Evolutionary conservation across 2,797 vertebrate genomes (phyloP).

Genomic region (Erithacus rubecula): DNA sequence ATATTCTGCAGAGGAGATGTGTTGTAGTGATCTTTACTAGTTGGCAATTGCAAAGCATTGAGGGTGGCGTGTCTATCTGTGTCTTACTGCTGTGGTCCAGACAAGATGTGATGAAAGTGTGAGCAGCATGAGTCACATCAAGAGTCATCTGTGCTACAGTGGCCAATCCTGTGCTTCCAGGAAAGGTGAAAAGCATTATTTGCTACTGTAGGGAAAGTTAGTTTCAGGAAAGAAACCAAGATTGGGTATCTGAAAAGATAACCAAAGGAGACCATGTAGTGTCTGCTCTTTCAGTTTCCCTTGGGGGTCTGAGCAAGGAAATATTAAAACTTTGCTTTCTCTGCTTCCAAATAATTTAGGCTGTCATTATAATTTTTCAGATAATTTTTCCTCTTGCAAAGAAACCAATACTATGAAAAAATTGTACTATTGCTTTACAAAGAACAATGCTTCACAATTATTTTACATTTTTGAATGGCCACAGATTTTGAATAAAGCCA

Average conservation of each 20-base stretch:
- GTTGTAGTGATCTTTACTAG: neutral
- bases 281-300: neutral
- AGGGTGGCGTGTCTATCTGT: neutral
- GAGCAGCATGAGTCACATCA: neutral
- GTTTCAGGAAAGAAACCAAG: neutral
- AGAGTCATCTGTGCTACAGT: neutral
- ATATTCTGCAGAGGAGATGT: neutral
- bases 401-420: neutral
- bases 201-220: neutral
- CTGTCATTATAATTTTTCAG: neutral
- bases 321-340: neutral
- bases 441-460: neutral
- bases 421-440: neutral
- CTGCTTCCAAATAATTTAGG: neutral
- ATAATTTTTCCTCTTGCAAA: neutral
- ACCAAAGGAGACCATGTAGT: neutral
- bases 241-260: rapidly evolving
- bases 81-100: neutral
- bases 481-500: neutral
- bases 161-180: neutral
- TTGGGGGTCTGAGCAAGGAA: neutral
- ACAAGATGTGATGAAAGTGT: neutral
- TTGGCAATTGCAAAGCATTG: neutral
- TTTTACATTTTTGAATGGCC: neutral
- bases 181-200: neutral